Conservation (phyloP, 2,113 vertebrate genomes). For the Bungarus multicinctus region DNA sequence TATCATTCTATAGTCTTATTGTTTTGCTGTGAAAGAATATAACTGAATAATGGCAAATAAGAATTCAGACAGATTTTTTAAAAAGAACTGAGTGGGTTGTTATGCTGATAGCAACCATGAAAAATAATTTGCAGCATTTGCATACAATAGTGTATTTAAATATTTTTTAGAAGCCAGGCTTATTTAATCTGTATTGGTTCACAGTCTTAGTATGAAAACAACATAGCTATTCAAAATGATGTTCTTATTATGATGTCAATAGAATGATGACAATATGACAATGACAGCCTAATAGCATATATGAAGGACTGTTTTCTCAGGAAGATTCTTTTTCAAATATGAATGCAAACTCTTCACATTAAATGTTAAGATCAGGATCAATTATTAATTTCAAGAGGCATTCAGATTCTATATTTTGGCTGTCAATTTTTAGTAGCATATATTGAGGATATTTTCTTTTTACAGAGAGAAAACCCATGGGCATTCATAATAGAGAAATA, state of each 20-base stretch:
- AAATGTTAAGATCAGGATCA: not conserved
- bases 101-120: conserved; percentile 45
- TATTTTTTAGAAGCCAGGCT: not conserved
- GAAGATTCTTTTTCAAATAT: not conserved
- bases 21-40: not conserved
- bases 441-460: not conserved
- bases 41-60: conserved; percentile 16
- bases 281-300: not conserved
- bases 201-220: not conserved
- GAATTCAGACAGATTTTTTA: conserved; percentile 21
- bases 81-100: conserved; percentile 37
- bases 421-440: not conserved
- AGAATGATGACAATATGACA: not conserved
- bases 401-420: not conserved
- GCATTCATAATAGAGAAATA: not conserved
- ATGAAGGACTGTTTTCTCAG: not conserved
- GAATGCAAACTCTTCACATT: not conserved
- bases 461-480: not conserved
- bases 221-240: not conserved
- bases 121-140: conserved; percentile 24
- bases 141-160: not conserved
- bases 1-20: not conserved
- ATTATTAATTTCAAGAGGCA: not conserved
- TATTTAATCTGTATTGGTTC: not conserved
- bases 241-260: not conserved